Percentiles rank a stretch among this genome's conserved stretches.
Conservation (phyloP, 2,113 vertebrate species). For the Arvicanthis niloticus region DNA sequence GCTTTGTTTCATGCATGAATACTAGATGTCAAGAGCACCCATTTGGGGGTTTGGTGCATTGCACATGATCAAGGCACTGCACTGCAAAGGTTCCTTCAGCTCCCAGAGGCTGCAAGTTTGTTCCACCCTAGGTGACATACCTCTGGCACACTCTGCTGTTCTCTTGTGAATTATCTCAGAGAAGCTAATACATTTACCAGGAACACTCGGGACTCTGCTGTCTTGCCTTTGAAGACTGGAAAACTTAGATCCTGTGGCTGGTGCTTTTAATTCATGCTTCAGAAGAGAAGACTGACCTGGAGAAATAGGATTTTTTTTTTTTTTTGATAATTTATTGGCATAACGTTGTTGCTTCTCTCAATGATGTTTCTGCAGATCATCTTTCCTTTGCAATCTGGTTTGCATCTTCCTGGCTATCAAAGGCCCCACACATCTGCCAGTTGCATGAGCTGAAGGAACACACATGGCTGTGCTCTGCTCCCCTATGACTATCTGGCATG, state of each 20-base stretch:
- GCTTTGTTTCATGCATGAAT: not conserved
- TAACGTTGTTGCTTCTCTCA: too few species aligned
- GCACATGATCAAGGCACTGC: too few species aligned
- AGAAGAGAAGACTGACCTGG: not conserved
- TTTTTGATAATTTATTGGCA: not conserved
- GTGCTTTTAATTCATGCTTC: not conserved
- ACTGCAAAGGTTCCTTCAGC: too few species aligned
- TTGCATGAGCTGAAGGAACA: not conserved
- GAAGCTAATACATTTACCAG: not conserved
- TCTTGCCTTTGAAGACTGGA: not conserved
- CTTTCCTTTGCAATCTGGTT: not conserved
- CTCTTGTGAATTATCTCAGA: not conserved
- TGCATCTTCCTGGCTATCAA: not conserved
- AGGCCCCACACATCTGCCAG: not conserved
- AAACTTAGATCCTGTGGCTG: not conserved
- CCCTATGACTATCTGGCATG: too few species aligned
- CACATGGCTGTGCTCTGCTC: not conserved
- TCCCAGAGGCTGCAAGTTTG: not conserved
- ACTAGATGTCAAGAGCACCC: not conserved
- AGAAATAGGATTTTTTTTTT: not conserved
- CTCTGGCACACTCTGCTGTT: not conserved
- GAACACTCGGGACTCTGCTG: too few species aligned
- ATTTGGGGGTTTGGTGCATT: accelerated
- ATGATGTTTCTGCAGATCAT: not conserved
- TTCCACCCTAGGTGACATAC: not conserved